phyloP scores from a whole-genome alignment of 2,888 invertebrate species.

The Lithosia quadra region DNA sequence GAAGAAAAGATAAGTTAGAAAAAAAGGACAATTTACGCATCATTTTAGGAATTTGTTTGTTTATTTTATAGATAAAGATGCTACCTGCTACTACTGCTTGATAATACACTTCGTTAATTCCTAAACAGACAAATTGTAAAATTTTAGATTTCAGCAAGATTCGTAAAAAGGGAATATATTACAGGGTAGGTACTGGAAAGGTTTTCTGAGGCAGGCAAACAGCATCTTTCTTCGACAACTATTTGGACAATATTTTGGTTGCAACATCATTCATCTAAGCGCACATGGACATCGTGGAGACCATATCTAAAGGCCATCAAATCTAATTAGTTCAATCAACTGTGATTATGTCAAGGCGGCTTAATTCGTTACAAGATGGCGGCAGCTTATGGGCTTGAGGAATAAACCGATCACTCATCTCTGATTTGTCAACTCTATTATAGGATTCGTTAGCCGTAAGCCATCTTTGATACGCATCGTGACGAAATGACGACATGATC shows the following conservation, averaged over 20 bases:
- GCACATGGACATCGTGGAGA: background rate
- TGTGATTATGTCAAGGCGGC: background rate
- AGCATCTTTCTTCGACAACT: background rate
- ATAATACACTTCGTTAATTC: background rate
- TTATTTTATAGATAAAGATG: background rate
- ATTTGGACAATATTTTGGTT: background rate
- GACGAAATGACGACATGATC: background rate
- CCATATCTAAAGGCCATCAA: conserved; percentile 1
- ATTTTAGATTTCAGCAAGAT: no score
- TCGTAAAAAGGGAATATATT: no score
- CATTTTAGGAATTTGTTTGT: background rate
- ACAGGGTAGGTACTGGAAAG: no score
- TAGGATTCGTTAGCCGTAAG: background rate
- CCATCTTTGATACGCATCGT: background rate
- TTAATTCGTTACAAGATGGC: background rate
- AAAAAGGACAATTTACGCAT: background rate
- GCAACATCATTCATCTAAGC: background rate
- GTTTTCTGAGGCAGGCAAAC: background rate
- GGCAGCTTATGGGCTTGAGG: background rate
- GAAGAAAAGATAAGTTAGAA: background rate
- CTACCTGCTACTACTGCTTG: background rate
- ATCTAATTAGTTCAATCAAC: background rate
- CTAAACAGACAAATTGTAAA: background rate
- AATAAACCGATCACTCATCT: background rate
- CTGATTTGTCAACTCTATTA: background rate